Evolutionary conservation across 2,888 invertebrate genomes (phyloP), one percentile per base, ranked within the genome.

Genomic region (Polydrusus pterygomalis): DNA sequence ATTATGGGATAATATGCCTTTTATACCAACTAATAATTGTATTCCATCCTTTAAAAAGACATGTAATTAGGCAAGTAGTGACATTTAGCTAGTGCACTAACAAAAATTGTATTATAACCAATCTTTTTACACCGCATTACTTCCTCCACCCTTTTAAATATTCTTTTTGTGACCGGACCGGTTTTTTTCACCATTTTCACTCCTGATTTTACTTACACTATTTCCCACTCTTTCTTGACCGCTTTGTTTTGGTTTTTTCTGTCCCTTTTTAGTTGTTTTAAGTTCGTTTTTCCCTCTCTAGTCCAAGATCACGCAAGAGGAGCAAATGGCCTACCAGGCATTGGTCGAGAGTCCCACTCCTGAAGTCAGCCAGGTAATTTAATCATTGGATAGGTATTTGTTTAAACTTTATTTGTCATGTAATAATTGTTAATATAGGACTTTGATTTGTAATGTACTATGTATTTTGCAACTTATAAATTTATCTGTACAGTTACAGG

Each of bases 311-410:
- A 95, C 96, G 17, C 94, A 95, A 83, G 96, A 97, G 87, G 95
- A 97, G 60, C 96, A 96, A 85, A 93, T 95, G 84, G 98, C 97
- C 0, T 99, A 99, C 89, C 95, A 96, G 84, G 94, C 95, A 82
- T 89, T 99, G 67, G 96, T 99, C 70, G 97, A 97, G 85, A 87
- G 89, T 80, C 88, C 89, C 6, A 84, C 83, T 75, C 83, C 82
- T 18, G 87, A 87, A 77, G 83, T 86, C 49, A 77, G 86, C 15
- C 87, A 87, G 84, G 88, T 88, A 83, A 63, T 20, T 56, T 45
- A 43, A 34, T 25, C 1, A 25, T 25, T 25, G 25, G 25, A 3
- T 25, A 25, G 25, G 25, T 25, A 25, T 25, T 25, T 5, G n/a
- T n/a, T n/a, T n/a, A n/a, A n/a, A n/a, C n/a, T n/a, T n/a, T n/a